phyloP scores from a whole-genome alignment of 2,113 vertebrate species.

The Anolis sagrei region DNA sequence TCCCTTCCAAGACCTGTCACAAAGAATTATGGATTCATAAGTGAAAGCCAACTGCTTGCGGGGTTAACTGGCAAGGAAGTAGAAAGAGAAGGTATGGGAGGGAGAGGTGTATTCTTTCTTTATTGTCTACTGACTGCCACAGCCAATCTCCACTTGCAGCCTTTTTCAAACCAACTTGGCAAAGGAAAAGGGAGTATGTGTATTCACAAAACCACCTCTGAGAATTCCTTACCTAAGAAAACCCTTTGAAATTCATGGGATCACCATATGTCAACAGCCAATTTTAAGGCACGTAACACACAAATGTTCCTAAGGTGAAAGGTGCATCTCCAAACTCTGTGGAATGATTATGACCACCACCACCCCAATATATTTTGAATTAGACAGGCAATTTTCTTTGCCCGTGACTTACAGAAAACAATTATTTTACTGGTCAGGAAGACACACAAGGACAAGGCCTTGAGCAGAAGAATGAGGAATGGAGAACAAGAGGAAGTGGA shows the following conservation, averaged over 20 bases:
- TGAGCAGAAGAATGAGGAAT: no score
- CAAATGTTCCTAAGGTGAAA: no score
- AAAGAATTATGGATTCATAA: constrained; percentile 21
- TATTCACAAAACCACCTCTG: not conserved
- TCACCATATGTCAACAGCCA: no score
- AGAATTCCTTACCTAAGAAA: not conserved
- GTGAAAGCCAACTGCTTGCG: not conserved
- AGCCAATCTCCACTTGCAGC: not conserved
- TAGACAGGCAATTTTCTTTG: no score
- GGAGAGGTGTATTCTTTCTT: not conserved
- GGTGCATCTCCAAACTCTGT: no score
- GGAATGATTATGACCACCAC: no score
- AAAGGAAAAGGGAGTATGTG: not conserved
- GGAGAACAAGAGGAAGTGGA: no score
- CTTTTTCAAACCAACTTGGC: not conserved
- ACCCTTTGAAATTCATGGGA: not conserved
- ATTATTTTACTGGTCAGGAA: not conserved
- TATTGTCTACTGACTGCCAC: not conserved
- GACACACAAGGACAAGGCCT: not conserved
- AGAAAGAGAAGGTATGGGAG: constrained; percentile 3
- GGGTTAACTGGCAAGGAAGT: constrained; percentile 15
- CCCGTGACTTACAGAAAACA: not conserved
- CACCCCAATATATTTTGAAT: no score
- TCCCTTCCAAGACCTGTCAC: constrained; percentile 24
- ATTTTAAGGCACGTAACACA: no score